Conservation (phyloP, 53 echinoderm and acorn worm genomes). For the Astropecten irregularis region DNA sequence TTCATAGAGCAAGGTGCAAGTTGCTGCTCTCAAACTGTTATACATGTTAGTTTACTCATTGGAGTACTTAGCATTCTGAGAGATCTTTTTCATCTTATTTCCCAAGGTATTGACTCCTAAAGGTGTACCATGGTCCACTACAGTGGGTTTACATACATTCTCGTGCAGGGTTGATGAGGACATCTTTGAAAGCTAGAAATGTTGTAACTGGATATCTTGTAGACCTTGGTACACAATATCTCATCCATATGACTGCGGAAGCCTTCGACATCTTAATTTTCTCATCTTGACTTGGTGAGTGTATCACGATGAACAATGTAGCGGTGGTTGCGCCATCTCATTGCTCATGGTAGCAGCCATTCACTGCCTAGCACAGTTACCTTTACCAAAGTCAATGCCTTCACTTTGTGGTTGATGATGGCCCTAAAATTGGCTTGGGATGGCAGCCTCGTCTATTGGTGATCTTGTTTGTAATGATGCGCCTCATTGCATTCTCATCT, state of each 20-base stretch:
- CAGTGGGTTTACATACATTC: slow-evolving; percentile 51
- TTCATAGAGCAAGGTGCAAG: slow-evolving; percentile 45
- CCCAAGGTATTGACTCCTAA: slow-evolving; percentile 71
- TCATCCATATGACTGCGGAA: slow-evolving; percentile 43
- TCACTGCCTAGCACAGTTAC: too few relatives aligned
- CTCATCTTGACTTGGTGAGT: slow-evolving; percentile 45
- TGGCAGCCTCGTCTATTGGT: neutral
- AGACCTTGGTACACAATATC: slow-evolving; percentile 48
- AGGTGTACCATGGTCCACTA: slow-evolving; percentile 63
- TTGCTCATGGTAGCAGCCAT: too few relatives aligned
- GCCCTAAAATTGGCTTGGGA: too few relatives aligned
- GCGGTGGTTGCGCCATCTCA: slow-evolving; percentile 30
- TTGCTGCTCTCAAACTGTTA: slow-evolving; percentile 68
- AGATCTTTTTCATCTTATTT: slow-evolving; percentile 68
- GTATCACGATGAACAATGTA: slow-evolving; percentile 34
- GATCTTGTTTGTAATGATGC: neutral
- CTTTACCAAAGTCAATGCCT: too few relatives aligned
- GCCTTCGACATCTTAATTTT: slow-evolving; percentile 15
- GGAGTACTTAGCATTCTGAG: slow-evolving; percentile 56
- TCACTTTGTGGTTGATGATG: too few relatives aligned
- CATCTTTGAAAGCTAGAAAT: slow-evolving; percentile 30
- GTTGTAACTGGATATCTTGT: slow-evolving; percentile 40
- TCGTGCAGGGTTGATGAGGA: slow-evolving; percentile 38
- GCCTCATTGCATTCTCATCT: neutral
- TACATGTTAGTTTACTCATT: slow-evolving; percentile 68